Evolutionary conservation across 1,140 invertebrate genomes (phyloP).

Genomic region (Penaeus japonicus): DNA sequence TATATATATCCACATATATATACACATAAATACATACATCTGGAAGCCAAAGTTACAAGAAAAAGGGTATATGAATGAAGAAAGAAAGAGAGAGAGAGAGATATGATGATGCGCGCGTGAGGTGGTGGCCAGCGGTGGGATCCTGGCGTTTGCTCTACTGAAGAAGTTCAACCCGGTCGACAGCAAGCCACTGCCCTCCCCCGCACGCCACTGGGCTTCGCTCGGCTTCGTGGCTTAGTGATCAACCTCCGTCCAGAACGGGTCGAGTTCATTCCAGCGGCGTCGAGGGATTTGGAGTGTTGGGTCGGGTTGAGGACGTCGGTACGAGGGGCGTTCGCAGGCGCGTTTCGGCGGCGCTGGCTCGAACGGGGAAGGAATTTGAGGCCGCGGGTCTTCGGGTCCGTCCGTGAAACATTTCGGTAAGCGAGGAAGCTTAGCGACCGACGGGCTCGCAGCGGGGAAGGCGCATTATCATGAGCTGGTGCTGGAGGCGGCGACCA

Average conservation of each 20-base stretch:
- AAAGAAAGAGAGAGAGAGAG: background rate
- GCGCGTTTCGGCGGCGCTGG: too few relatives aligned
- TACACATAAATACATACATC: too few relatives aligned
- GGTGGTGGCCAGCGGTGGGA: background rate
- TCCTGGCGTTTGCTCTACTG: constrained; percentile 15
- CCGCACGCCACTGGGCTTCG: background rate
- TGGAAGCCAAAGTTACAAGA: too few relatives aligned
- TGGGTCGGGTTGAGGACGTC: too few relatives aligned
- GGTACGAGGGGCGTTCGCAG: too few relatives aligned
- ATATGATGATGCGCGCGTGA: background rate
- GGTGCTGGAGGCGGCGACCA: constrained; percentile 29
- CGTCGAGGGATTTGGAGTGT: too few relatives aligned
- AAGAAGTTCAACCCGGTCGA: constrained; percentile 27
- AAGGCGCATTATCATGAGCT: constrained; percentile 32
- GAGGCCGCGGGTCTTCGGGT: background rate
- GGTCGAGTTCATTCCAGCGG: too few relatives aligned
- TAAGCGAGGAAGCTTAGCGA: background rate
- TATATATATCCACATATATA: too few relatives aligned
- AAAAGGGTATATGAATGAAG: too few relatives aligned
- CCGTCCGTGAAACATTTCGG: background rate
- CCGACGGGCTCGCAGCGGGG: background rate
- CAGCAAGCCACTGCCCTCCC: constrained; percentile 10
- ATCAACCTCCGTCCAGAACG: background rate
- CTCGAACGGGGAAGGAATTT: too few relatives aligned
- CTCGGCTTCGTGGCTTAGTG: background rate